Base-by-base conservation (phyloP, 2,888 invertebrate genomes). In the Agriopis marginaria region DNA sequence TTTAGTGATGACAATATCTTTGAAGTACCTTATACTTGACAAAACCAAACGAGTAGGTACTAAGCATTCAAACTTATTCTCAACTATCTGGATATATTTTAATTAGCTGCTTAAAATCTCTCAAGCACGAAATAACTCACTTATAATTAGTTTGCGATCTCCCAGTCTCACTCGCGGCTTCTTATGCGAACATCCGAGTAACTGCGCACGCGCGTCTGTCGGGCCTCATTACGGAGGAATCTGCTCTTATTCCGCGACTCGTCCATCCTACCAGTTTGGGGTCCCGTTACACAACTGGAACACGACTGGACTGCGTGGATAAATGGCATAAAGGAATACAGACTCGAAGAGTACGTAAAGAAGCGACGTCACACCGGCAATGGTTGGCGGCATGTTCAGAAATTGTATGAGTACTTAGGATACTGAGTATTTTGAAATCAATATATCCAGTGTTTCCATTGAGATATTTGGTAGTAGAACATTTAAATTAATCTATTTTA, bases 181-280 rank as follows among this genome's bases (percentile, higher is more conserved):
- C 77, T 62, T 62, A 61, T 44, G 56, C 55, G 60, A 77, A 67
- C 69, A 44, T 61, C 45, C 64, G 56, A 62, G 70, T 72, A 77
- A 70, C 75, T 68, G 76, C 76, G 79, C 79, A 82, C 81, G 82
- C 80, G 84, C 86, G 83, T 84, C 80, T 82, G 74, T 81, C 84
- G 69, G 63, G 69, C 83, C 89, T 92, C 89, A 89, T 92, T 92
- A 92, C 87, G 85, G 82, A 77, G 89, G 88, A 87, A 91, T 90
- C 82, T 88, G 90, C 88, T 91, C 91, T 89, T 83, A 85, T 92
- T 90, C 86, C 76, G 82, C 82, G 78, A 84, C 54, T 50, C 45
- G 69, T 61, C 69, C 69, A 70, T 72, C 70, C 70, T 68, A 61
- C 71, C 71, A 72, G 72, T 77, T 77, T 73, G 9, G 63, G 39